These are phyloP conservation scores for Imbricaverruca yamaguchii DNA, from an alignment of 2,888 invertebrate genomes.

Conservation along the genomic window DNA sequence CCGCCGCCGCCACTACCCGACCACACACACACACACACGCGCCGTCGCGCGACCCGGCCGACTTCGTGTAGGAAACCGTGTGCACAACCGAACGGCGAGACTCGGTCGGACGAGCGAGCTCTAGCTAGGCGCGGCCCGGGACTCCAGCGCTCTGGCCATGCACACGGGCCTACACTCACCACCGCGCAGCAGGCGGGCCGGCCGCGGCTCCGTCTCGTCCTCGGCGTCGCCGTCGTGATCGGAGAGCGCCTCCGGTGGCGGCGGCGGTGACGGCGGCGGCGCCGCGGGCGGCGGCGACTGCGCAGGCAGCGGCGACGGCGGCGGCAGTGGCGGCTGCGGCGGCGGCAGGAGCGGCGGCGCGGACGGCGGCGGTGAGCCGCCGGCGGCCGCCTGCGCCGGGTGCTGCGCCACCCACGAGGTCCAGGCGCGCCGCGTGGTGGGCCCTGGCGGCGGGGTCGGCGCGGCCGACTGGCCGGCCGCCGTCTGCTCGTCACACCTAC, in stretches of 20 bases:
- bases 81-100: neutral
- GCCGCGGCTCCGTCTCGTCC: neutral
- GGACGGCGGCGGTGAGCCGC: constrained; percentile 28
- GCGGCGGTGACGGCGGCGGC: neutral
- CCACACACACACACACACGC: neutral
- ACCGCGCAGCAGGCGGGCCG: neutral
- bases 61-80: neutral
- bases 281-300: neutral
- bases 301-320: constrained; percentile 29
- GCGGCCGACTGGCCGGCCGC: constrained; percentile 4
- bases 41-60: neutral
- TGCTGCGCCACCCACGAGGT: constrained; percentile 54
- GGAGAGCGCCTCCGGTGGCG: neutral
- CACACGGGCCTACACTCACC: constrained; percentile 1
- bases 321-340: constrained; percentile 26
- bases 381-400: constrained; percentile 25
- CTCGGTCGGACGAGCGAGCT: neutral
- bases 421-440: constrained; percentile 67
- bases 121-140: neutral
- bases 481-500: constrained; percentile 14
- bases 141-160: neutral
- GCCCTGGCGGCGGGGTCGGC: constrained; percentile 45
- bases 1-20: too few relatives aligned
- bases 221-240: constrained; percentile 9
- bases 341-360: constrained; percentile 22